These are phyloP conservation scores for Coryphaenoides rupestris DNA, from an alignment of 2,113 vertebrate genomes.

Conservation along the genomic window DNA sequence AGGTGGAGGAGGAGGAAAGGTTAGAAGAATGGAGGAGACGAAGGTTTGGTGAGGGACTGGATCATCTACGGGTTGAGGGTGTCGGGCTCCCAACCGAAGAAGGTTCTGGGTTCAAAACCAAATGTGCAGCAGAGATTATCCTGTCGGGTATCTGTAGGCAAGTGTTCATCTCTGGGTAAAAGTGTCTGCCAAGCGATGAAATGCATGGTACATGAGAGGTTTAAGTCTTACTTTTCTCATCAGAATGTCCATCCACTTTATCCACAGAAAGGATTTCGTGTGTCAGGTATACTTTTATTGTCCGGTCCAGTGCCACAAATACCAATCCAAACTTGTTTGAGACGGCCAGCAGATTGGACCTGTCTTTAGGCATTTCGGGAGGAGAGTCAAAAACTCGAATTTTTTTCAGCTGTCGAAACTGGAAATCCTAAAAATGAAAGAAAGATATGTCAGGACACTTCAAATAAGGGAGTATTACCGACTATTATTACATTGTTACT, in stretches of 20 bases:
- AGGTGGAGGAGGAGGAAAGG: background rate
- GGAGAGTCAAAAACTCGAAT: slow-evolving; percentile 82
- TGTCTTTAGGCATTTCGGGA: slow-evolving; percentile 81
- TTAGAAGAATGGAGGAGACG: background rate
- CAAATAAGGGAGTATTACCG: too few species aligned
- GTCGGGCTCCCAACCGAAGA: background rate
- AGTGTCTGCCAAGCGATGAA: background rate
- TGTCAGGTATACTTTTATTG: slow-evolving; percentile 82
- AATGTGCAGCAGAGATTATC: background rate
- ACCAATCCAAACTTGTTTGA: slow-evolving; percentile 91
- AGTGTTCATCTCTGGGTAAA: background rate
- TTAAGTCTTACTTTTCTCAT: slow-evolving; percentile 79
- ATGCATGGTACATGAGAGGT: too few species aligned
- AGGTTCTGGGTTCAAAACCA: too few species aligned
- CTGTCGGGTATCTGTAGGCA: too few species aligned
- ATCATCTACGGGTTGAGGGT: too few species aligned
- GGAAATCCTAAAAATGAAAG: slow-evolving; percentile 81
- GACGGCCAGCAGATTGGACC: slow-evolving; percentile 80
- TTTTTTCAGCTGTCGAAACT: slow-evolving; percentile 94
- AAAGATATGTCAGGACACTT: background rate
- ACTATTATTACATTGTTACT: too few species aligned
- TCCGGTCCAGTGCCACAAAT: slow-evolving; percentile 78
- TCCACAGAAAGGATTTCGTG: slow-evolving; percentile 80
- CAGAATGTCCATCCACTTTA: slow-evolving; percentile 78
- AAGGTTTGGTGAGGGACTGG: too few species aligned